Evolutionary conservation across 2,888 invertebrate genomes (phyloP).

Genomic region (Leucophenga montana): DNA sequence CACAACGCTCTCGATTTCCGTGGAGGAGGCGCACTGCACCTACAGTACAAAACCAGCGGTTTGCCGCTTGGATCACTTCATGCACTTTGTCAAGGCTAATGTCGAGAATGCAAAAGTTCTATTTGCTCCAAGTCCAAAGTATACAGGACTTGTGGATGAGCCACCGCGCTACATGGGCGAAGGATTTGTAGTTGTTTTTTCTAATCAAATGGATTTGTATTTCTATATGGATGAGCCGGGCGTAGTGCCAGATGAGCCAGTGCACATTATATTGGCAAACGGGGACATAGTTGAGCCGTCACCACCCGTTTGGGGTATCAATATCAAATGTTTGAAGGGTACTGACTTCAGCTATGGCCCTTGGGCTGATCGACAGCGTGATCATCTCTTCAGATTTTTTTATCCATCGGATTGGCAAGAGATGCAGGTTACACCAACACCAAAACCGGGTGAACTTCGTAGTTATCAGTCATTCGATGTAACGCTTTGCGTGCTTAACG

Average conservation of each 20-base stretch:
- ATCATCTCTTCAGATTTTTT: slow-evolving; percentile 95
- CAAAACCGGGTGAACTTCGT: slow-evolving; percentile 89
- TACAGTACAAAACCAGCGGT: slow-evolving; percentile 97
- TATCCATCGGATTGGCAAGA: slow-evolving; percentile 91
- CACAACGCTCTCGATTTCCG: slow-evolving; percentile 90
- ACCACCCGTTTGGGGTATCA: slow-evolving; percentile 96
- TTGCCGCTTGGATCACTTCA: slow-evolving; percentile 92
- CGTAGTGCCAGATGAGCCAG: slow-evolving; percentile 92
- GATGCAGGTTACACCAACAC: slow-evolving; percentile 84
- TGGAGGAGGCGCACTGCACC: slow-evolving; percentile 94
- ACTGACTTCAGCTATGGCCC: slow-evolving; percentile 97
- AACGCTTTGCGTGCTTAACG: slow-evolving; percentile 89
- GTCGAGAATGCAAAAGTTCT: slow-evolving; percentile 96
- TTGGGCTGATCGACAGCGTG: slow-evolving; percentile 98
- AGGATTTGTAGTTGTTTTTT: slow-evolving; percentile 97
- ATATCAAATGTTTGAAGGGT: slow-evolving; percentile 95
- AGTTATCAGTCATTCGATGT: slow-evolving; percentile 94
- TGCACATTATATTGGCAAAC: slow-evolving; percentile 89
- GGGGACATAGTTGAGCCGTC: slow-evolving; percentile 94
- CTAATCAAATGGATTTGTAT: slow-evolving; percentile 94
- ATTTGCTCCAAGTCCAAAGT: slow-evolving; percentile 96
- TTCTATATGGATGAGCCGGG: slow-evolving; percentile 98
- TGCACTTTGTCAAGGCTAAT: slow-evolving; percentile 96
- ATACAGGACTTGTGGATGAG: slow-evolving; percentile 92
- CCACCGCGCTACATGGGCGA: slow-evolving; percentile 98